These are phyloP conservation scores for Odontomyia ornata DNA, from an alignment of 2,888 invertebrate genomes.

Conservation along the genomic window DNA sequence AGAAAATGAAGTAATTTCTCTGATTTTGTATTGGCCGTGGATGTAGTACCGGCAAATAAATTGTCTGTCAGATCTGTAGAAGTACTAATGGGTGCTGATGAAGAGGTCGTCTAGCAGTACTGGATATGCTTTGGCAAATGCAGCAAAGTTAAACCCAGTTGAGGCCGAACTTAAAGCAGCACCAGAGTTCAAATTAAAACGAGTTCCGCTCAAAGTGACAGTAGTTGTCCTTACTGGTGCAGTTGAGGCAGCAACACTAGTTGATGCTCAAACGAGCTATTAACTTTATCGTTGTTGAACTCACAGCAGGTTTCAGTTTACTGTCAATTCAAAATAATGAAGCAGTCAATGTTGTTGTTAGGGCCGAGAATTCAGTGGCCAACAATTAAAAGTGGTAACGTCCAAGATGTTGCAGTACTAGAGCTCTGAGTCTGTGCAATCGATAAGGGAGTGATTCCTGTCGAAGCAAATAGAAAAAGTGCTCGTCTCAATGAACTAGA, in stretches of 20 bases:
- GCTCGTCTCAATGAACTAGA: not conserved
- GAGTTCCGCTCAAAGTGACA: slow-evolving; percentile 26
- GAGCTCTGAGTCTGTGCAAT: not conserved
- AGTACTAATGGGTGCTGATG: slow-evolving; percentile 26
- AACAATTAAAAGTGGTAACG: not conserved
- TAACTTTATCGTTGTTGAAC: not conserved
- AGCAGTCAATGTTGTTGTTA: too few species aligned
- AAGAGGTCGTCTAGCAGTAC: slow-evolving; percentile 36
- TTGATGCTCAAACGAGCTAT: slow-evolving; percentile 3
- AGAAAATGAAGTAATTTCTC: slow-evolving; percentile 23
- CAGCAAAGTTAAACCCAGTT: slow-evolving; percentile 35
- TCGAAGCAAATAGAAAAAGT: not conserved
- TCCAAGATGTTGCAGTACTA: not conserved
- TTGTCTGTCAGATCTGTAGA: slow-evolving; percentile 53
- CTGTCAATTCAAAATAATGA: too few species aligned
- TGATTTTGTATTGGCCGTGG: slow-evolving; percentile 25
- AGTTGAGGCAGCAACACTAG: too few species aligned
- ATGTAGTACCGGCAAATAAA: slow-evolving; percentile 51
- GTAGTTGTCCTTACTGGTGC: too few species aligned
- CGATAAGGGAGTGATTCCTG: not conserved
- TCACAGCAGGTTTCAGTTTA: not conserved
- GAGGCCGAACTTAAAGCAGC: too few species aligned
- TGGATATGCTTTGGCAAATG: slow-evolving; percentile 48
- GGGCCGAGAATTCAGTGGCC: too few species aligned
- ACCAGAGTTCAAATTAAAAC: not conserved